These are phyloP conservation scores for Maniola hyperantus DNA, from an alignment of 2,888 invertebrate genomes.

Conservation along the genomic window DNA sequence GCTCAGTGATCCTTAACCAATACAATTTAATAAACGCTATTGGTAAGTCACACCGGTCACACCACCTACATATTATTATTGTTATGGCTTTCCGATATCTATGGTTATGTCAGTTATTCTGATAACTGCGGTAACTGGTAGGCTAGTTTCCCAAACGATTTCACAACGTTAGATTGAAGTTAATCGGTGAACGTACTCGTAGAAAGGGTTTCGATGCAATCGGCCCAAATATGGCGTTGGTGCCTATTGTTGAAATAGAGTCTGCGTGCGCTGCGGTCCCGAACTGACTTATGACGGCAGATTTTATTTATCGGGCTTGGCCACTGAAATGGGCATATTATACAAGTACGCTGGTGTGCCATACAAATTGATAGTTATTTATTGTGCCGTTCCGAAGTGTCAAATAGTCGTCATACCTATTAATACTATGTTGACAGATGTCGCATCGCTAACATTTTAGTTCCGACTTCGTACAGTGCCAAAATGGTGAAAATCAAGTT, in stretches of 20 bases:
- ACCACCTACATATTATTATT: neutral
- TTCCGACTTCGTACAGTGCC: too few relatives aligned
- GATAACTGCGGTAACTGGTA: conserved; percentile 19
- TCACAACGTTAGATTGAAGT: conserved; percentile 34
- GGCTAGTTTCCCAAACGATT: conserved; percentile 33
- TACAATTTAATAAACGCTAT: neutral
- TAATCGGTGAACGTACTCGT: conserved; percentile 36
- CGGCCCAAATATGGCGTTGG: conserved; percentile 38
- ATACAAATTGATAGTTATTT: too few relatives aligned
- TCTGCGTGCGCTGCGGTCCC: neutral
- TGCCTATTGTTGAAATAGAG: conserved; percentile 34
- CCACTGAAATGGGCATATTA: too few relatives aligned
- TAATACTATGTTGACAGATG: too few relatives aligned
- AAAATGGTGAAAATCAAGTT: too few relatives aligned
- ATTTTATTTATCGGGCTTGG: neutral
- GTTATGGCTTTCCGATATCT: neutral
- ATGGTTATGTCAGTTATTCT: conserved; percentile 12
- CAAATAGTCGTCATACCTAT: too few relatives aligned
- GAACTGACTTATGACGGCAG: conserved; percentile 15
- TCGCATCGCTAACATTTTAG: too few relatives aligned
- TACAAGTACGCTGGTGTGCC: too few relatives aligned
- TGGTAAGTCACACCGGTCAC: neutral
- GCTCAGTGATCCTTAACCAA: neutral
- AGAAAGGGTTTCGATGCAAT: conserved; percentile 37
- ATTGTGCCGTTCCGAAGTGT: too few relatives aligned